These are phyloP conservation scores for Gobius niger DNA, from an alignment of 2,113 vertebrate species.

Conservation along the genomic window DNA sequence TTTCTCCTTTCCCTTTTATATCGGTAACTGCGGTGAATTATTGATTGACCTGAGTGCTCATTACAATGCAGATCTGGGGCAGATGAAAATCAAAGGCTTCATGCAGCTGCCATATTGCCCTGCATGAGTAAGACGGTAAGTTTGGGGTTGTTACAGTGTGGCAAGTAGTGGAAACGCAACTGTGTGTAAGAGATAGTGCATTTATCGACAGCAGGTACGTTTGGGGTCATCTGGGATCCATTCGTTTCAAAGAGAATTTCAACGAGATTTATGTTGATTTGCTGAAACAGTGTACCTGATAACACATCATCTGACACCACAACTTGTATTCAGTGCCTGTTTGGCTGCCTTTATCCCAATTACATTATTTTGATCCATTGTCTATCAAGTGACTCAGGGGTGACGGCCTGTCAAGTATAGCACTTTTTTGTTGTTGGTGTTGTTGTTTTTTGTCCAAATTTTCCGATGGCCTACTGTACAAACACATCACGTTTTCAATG, in stretches of 20 bases:
- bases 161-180: slow-evolving; percentile 48
- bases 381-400: background rate
- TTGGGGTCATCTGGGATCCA: no score
- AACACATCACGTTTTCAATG: slow-evolving; percentile 9
- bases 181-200: slow-evolving; percentile 36
- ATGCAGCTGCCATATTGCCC: slow-evolving; percentile 77
- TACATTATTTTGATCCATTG: background rate
- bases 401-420: slow-evolving; percentile 2
- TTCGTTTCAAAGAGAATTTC: no score
- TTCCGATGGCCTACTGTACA: slow-evolving; percentile 16
- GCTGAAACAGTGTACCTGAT: no score
- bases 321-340: no score
- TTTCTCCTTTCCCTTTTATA: slow-evolving; percentile 31
- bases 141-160: slow-evolving; percentile 54
- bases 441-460: slow-evolving; percentile 17
- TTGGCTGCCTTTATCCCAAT: background rate
- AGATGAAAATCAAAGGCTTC: slow-evolving; percentile 79
- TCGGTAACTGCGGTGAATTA: slow-evolving; percentile 83
- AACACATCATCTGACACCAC: no score
- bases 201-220: slow-evolving; percentile 37
- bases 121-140: slow-evolving; percentile 39
- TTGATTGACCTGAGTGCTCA: slow-evolving; percentile 84
- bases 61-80: slow-evolving; percentile 78
- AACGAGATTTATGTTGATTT: no score
- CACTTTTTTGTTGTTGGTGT: slow-evolving; percentile 1